Evolutionary conservation across 2,113 vertebrate species (phyloP), one percentile per base, ranked within the genome.

Genomic region (Gnathonemus echidnorhynchus): DNA sequence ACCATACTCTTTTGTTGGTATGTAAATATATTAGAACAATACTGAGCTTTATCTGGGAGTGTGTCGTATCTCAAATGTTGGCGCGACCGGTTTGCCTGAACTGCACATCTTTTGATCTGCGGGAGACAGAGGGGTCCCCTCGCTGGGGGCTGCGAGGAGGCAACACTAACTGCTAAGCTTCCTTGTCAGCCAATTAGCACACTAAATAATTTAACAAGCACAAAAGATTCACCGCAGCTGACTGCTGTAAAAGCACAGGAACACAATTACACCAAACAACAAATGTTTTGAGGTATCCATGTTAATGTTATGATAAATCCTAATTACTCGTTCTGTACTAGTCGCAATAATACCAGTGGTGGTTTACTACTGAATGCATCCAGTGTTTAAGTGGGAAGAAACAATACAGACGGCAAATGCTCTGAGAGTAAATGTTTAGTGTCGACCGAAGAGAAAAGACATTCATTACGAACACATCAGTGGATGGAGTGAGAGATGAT

Each of bases 151-250:
- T 77, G 31, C 15, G 1, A 80, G 74, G 15, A 5, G 17, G 35
- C 35, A 42, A 15, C 13, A 1, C 35, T 80, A 42, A 42, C 74
- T 17, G 74, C 74, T 42, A 39, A 80, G 74, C 35, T 80, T 70
- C 27, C 62, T 27, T 80, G 74, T 80, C 74, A 80, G 31, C 74
- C 35, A 80, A 80, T 80, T 80, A 80, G 15, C 74, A 42, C 3
- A 5, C 31, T 80, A 80, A 80, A 80, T 80, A 80, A 80, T 80
- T 80, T 80, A 80, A 80, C 74, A 80, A 80, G 31, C 74, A 42
- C 35, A 39, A 39, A 39, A 80, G 74, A 80, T 39, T 80, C 35
- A 42, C 39, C 35, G 74, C 74, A 80, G 74, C 31, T 80, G 35
- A 80, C 13, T 39, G 13, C 74, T 17, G 35, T 80, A 80, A 42